Base-by-base conservation (phyloP, 2,113 vertebrate species). In the Chloropsis hardwickii region DNA sequence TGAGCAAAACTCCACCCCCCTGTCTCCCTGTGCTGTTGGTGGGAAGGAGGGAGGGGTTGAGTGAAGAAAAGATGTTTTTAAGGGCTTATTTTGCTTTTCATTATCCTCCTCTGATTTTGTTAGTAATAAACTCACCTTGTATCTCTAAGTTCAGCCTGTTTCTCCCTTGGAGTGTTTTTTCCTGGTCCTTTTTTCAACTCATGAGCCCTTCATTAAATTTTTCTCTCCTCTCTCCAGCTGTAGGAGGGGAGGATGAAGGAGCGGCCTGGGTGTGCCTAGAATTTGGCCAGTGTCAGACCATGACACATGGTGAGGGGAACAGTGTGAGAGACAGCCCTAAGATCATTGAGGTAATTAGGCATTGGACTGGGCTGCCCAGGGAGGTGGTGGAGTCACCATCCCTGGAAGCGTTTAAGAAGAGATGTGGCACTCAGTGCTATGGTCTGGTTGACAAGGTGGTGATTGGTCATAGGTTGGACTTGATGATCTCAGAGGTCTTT, bases 1-100 rank as follows among this genome's bases (percentile, higher is more conserved):
- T n/a, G 29, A 40, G 8, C 8, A n/a, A 78, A 51, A 20, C 10
- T 3, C 12, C 27, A 10, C 5, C 1, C 1, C 22, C 8, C 39
- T 12, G 2, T 33, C 29, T 77, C 73, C 14, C 58, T n/a, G 18
- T 2, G 3, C 23, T 50, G 28, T 27, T 0, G 0, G 6, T n/a
- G 47, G 58, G 29, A 51, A 42, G 37, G 47, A 78, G 9, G 11
- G 47, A 78, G 8, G 8, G 14, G 5, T 14, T 42, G 58, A 6
- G 5, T 27, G 29, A 78, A 53, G 37, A 42, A 27, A 53, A 53
- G 11, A 16, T n/a, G 9, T 18, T 62, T 78, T n/a, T 42, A 53
- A 42, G 31, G 37, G 31, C 24, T 64, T 57, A 9, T 45, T 45
- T 73, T 73, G 24, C 24, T 45, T 73, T 35, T 35, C 24, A 28